Evolutionary conservation across 2,113 vertebrate genomes (phyloP).

Genomic region (Corynorhinus townsendii): DNA sequence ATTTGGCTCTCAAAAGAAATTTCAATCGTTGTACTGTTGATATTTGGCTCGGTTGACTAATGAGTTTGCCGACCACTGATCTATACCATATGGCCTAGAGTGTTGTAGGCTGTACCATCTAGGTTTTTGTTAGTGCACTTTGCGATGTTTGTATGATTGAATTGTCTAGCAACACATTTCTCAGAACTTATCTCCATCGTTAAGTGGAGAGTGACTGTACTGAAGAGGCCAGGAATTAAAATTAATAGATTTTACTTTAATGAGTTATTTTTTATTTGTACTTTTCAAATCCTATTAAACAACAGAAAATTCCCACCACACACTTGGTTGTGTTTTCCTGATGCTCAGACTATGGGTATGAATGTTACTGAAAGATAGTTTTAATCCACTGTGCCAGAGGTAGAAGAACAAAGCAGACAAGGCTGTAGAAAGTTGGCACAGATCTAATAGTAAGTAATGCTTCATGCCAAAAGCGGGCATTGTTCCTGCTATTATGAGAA

Average conservation of each 20-base stretch:
- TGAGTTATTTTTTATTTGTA: slow-evolving; percentile 24
- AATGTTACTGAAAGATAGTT: slow-evolving; percentile 18
- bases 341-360: not conserved
- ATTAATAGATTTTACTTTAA: not conserved
- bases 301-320: not conserved
- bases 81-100: not conserved
- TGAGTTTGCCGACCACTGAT: too few species aligned
- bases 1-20: too few species aligned
- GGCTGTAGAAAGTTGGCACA: not conserved
- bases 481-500: slow-evolving; percentile 31
- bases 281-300: not conserved
- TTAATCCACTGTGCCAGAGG: not conserved
- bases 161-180: not conserved
- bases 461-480: not conserved
- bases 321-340: not conserved
- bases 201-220: not conserved
- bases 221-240: not conserved
- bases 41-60: too few species aligned
- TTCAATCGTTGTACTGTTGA: too few species aligned
- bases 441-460: not conserved
- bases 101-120: not conserved
- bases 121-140: not conserved
- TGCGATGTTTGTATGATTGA: not conserved
- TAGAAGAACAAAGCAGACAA: not conserved
- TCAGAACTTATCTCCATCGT: not conserved